A percentile compares a stretch with the other conserved stretches of the same genome.
phyloP scores from a whole-genome alignment of 1,140 invertebrate genomes.

The Bombus superbus region DNA sequence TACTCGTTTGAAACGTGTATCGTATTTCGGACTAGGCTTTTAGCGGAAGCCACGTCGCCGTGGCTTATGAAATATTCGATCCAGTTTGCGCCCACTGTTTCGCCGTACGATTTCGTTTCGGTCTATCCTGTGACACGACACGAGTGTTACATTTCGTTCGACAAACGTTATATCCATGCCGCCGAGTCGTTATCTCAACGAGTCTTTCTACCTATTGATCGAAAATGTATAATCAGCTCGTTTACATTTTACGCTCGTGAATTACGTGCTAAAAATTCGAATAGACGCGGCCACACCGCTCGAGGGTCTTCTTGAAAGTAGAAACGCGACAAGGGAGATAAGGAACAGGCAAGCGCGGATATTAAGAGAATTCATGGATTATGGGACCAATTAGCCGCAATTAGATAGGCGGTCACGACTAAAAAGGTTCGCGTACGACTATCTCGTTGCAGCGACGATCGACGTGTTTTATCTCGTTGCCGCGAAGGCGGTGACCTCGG shows the following conservation, averaged over 20 bases:
- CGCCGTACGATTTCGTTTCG: background rate
- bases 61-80: slow-evolving; percentile 6
- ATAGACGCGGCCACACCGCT: rapidly evolving
- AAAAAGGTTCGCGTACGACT: slow-evolving; percentile 19
- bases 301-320: background rate
- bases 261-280: background rate
- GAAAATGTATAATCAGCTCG: too few species aligned
- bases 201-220: background rate
- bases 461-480: slow-evolving; percentile 42
- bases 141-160: background rate
- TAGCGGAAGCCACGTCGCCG: too few species aligned
- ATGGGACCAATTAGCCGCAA: slow-evolving; percentile 41
- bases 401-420: slow-evolving; percentile 39
- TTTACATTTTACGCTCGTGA: background rate
- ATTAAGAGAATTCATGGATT: slow-evolving; percentile 38
- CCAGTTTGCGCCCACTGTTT: background rate
- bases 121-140: background rate
- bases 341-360: background rate
- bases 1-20: background rate
- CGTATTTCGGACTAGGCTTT: background rate
- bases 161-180: background rate
- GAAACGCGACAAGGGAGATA: background rate
- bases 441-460: slow-evolving; percentile 37
- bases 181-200: background rate
- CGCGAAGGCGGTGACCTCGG: background rate